Evolutionary conservation across 2,113 vertebrate genomes (phyloP), one percentile per base, ranked within the genome.

Genomic region (Jaculus jaculus): DNA sequence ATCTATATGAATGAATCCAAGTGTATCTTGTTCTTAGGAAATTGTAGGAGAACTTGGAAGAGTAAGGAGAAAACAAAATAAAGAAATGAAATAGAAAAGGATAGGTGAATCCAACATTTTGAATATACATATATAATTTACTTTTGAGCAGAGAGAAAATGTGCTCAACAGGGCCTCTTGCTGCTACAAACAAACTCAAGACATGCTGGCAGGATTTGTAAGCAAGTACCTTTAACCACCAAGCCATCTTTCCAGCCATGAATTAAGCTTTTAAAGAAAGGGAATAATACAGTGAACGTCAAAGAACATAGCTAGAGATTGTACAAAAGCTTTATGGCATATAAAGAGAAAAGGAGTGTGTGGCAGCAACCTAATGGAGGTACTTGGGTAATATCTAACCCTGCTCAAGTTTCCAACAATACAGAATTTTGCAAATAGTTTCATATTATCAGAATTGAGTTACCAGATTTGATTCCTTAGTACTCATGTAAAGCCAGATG

Each of bases 401-500:
- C 54, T 58, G 28, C 83, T 87, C 63, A 61, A 80, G 89, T 63
- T 75, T 66, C 54, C 39, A 80, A 39, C 42, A 87, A 7, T 47
- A 81, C 74, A 21, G 30, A 84, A 77, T 90, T 89, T 90, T 90
- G 4, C 20, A 65, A 87, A 81, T 18, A 66, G 51, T 69, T 93
- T 34, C n/a, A 82, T 9, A 77, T 63, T 92, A 80, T 61, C 26
- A 89, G 65, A 91, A 47, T 23, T 23, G 42, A 47, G 5, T n/a
- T n/a, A n/a, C 42, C 42, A 47, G 42, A 47, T 47, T 47, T 47
- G 42, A 47, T 47, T 47, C 42, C 42, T 8, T 8, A 47, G 42
- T 47, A 47, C 42, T 8, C 42, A 47, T 47, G 42, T 47, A 47
- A 47, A 47, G 42, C 42, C 42, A 47, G 42, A 47, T 47, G 42